phyloP scores from a whole-genome alignment of 1,140 invertebrate genomes.

The Fragariocoptes setiger region DNA sequence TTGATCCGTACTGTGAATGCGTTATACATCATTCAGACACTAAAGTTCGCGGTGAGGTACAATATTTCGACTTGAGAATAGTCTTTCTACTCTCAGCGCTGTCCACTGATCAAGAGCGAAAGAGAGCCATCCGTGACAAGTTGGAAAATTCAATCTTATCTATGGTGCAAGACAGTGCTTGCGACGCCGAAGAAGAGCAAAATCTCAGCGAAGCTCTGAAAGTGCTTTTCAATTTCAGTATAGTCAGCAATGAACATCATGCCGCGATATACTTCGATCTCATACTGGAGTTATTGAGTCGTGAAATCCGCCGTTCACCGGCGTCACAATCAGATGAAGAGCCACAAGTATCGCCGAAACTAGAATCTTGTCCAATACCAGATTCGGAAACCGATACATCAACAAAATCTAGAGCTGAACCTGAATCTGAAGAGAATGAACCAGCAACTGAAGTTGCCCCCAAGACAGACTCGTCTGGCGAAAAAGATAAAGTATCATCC shows the following conservation, averaged over 20 bases:
- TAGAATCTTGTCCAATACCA: neutral
- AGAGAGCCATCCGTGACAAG: neutral
- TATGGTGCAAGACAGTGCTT: neutral
- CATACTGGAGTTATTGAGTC: conserved; percentile 15
- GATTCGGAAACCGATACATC: neutral
- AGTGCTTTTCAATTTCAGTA: conserved; percentile 54
- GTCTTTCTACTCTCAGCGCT: conserved; percentile 58
- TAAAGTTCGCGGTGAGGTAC: conserved; percentile 8
- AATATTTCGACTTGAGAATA: conserved; percentile 52
- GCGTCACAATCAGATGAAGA: neutral
- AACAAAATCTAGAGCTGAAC: conserved; percentile 1
- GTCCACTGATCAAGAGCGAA: conserved; percentile 18
- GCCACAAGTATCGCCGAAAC: neutral
- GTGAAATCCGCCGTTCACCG: neutral
- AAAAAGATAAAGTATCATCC: too few species aligned
- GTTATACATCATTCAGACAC: conserved; percentile 20
- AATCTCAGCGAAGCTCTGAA: conserved; percentile 54
- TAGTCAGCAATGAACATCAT: conserved; percentile 18
- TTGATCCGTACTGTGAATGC: conserved; percentile 34
- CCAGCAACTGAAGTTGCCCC: too few species aligned
- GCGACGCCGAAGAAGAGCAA: conserved; percentile 23
- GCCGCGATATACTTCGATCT: too few species aligned
- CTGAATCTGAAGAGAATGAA: neutral
- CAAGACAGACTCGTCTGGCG: too few species aligned
- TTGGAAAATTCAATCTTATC: neutral